Evolutionary conservation across 2,797 vertebrate genomes (phyloP), one percentile per base, ranked within the genome.

Genomic region (Anabas testudineus): DNA sequence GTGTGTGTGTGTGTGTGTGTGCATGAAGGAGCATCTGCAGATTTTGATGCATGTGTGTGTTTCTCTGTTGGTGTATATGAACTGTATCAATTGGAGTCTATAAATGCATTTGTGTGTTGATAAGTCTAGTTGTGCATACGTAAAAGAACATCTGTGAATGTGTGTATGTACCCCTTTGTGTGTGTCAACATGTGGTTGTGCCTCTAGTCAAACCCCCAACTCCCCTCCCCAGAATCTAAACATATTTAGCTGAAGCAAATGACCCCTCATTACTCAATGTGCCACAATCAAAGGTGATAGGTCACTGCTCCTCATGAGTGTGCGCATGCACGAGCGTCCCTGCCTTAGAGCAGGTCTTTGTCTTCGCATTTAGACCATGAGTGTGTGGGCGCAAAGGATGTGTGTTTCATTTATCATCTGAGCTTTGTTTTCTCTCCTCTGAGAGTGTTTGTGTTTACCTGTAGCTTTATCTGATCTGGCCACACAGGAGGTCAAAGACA

Each of bases 251-350:
- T 76, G 59, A 74, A 78, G 83, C 81, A 88, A 86, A 87, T 91
- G 69, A 88, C 85, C 87, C 76, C 80, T 90, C 87, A 90, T 91
- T 90, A 89, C 80, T 92, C 90, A 90, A 46, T 62, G 70, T 81
- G 82, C 76, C 82, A 80, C 77, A 85, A 84, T 88, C 79, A 79
- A 71, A 84, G 77, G 78, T 83, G 43, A 88, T 39, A 76, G 83
- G 79, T 81, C 78, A 74, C 37, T 10, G 37, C 43, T 71, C 70
- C 53, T 28, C 45, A 19, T 64, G 49, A 84, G 70, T 46, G 43
- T 78, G 67, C 58, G 62, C 1, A 26, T 43, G 47, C 15, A 13
- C 19, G 55, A 49, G 60, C 45, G 70, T 71, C 61, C 56, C 37
- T 47, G 70, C 63, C 49, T 71, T 49, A 63, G 47, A 76, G 48